A percentile compares a stretch with the other conserved stretches of the same genome.
Conservation (phyloP, 2,888 invertebrate species). For the Fragum sueziense region DNA sequence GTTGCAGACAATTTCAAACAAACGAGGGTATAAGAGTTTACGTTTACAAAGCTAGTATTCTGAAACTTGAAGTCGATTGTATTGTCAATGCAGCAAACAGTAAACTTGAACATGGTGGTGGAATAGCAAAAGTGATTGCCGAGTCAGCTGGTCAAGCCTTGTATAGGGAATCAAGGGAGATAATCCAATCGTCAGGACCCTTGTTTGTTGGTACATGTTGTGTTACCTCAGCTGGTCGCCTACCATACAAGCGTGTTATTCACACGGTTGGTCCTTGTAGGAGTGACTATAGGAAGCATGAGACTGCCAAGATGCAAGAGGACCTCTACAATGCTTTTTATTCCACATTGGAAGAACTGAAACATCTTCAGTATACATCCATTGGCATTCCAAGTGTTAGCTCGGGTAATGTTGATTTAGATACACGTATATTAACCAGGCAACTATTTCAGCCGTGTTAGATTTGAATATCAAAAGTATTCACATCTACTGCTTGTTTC, state of each 20-base stretch:
- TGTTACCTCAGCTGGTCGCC: constrained; percentile 48
- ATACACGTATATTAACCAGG: no score
- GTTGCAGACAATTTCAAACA: background rate
- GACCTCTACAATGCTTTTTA: constrained; percentile 37
- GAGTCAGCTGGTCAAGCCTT: constrained; percentile 37
- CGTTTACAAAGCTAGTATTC: constrained; percentile 25
- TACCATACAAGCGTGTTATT: constrained; percentile 45
- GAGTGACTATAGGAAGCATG: constrained; percentile 35
- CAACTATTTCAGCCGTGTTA: no score
- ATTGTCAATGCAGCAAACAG: constrained; percentile 51
- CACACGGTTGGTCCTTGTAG: constrained; percentile 59
- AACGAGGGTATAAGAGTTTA: constrained; percentile 13
- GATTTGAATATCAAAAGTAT: no score
- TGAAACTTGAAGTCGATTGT: constrained; percentile 27
- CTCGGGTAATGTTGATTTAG: constrained; percentile 53
- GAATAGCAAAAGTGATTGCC: constrained; percentile 38
- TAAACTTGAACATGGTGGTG: constrained; percentile 21
- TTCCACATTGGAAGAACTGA: constrained; percentile 40
- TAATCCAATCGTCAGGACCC: background rate
- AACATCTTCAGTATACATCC: constrained; percentile 11
- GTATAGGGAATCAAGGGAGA: constrained; percentile 12
- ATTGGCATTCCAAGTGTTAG: constrained; percentile 57
- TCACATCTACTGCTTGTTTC: no score
- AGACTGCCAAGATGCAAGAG: background rate
- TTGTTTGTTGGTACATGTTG: constrained; percentile 37